Percentiles rank a stretch among this genome's conserved stretches.
phyloP scores from a whole-genome alignment of 2,797 vertebrate species.

The Galaxias olidus region DNA sequence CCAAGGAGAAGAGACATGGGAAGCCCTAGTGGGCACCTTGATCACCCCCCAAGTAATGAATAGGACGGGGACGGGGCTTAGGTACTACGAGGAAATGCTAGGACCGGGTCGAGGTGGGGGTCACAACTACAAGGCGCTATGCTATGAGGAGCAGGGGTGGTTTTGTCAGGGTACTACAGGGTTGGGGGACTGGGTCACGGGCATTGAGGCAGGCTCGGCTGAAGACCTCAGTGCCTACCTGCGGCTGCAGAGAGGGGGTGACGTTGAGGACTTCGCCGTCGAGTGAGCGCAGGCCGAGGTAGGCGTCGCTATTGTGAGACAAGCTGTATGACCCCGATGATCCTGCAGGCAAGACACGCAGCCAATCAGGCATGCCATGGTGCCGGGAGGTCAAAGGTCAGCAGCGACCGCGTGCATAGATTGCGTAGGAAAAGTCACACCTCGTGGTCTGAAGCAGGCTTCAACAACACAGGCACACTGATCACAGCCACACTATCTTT shows the following conservation, averaged over 20 bases:
- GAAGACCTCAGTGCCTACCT: conserved; percentile 76
- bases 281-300: conserved; percentile 78
- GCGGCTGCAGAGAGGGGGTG: conserved; percentile 78
- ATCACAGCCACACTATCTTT: too few relatives aligned
- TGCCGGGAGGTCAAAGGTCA: conserved; percentile 41
- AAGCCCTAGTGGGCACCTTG: too few relatives aligned
- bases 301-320: conserved; percentile 78
- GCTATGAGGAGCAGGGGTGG: background rate
- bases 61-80: background rate
- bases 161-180: conserved; percentile 45
- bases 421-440: conserved; percentile 11
- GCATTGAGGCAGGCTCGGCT: conserved; percentile 61
- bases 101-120: conserved; percentile 46
- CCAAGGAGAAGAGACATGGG: conserved; percentile 6
- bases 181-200: conserved; percentile 43
- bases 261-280: conserved; percentile 77
- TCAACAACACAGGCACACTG: background rate
- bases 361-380: conserved; percentile 56
- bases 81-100: conserved; percentile 41
- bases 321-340: conserved; percentile 81
- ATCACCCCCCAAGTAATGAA: too few relatives aligned
- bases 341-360: conserved; percentile 72
- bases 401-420: conserved; percentile 24
- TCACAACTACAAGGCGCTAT: background rate
- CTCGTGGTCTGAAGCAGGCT: conserved; percentile 15